Percentiles rank a stretch among this genome's conserved stretches.
Conservation (phyloP, 2,113 vertebrate genomes). For the Andinoacara biseriatus region DNA sequence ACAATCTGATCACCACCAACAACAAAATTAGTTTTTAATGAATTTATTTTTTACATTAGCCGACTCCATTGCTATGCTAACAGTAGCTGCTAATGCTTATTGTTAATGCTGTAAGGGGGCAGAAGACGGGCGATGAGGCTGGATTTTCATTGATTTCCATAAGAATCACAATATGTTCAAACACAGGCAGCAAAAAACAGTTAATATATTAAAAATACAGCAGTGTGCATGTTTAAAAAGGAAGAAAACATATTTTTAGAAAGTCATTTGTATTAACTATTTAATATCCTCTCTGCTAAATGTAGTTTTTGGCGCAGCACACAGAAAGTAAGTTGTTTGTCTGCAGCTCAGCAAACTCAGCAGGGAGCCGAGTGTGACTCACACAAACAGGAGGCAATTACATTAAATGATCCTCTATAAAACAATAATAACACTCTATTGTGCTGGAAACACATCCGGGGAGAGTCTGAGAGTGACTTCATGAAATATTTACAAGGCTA, state of each 20-base stretch:
- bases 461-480: not conserved
- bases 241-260: too few relatives aligned
- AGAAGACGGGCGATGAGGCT: not conserved
- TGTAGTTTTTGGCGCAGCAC: not conserved
- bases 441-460: not conserved
- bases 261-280: not conserved
- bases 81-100: not conserved
- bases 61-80: not conserved
- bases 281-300: not conserved
- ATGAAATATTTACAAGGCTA: not conserved
- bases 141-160: not conserved
- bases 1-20: too few relatives aligned
- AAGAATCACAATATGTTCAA: not conserved
- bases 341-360: constrained; percentile 6
- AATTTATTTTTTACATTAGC: not conserved
- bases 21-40: too few relatives aligned
- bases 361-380: constrained; percentile 19
- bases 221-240: not conserved
- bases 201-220: not conserved
- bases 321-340: not conserved
- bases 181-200: not conserved
- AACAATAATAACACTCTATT: not conserved
- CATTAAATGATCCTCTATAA: constrained; percentile 27
- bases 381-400: constrained; percentile 23
- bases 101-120: not conserved